Evolutionary conservation across 1,140 invertebrate genomes (phyloP).

Genomic region (Streblospio benedicti): DNA sequence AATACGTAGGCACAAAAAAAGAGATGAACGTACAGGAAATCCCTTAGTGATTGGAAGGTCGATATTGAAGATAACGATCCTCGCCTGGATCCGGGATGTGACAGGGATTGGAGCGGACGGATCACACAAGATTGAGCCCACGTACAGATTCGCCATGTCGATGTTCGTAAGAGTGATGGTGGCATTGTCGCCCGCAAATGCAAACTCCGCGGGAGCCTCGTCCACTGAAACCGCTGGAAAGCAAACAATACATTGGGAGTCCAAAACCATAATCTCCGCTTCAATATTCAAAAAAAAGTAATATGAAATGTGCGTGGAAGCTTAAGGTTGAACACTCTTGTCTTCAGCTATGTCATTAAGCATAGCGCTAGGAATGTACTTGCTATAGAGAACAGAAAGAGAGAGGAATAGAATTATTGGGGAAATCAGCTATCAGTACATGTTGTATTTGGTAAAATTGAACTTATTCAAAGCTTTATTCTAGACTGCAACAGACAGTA

Average conservation of each 20-base stretch:
- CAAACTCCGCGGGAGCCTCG: conserved; percentile 60
- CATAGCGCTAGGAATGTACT: too few relatives aligned
- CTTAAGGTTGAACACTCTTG: too few relatives aligned
- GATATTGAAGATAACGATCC: conserved; percentile 87
- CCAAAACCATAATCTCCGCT: too few relatives aligned
- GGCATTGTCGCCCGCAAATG: conserved; percentile 91
- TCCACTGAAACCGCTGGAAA: conserved; percentile 59
- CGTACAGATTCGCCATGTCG: conserved; percentile 61
- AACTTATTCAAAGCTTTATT: not conserved
- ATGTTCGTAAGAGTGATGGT: conserved; percentile 68
- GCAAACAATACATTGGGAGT: too few relatives aligned
- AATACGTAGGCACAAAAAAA: too few relatives aligned
- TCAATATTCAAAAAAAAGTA: too few relatives aligned
- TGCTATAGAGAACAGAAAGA: too few relatives aligned
- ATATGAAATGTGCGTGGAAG: too few relatives aligned
- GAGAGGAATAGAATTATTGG: too few relatives aligned
- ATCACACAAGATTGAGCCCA: conserved; percentile 70
- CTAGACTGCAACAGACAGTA: not conserved
- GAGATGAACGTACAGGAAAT: conserved; percentile 62
- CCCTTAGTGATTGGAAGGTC: conserved; percentile 86
- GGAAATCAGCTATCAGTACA: too few relatives aligned
- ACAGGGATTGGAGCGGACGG: conserved; percentile 66
- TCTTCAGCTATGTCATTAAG: too few relatives aligned
- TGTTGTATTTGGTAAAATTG: not conserved
- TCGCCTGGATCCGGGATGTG: conserved; percentile 72